Percentiles rank a stretch among this genome's conserved stretches.
These are phyloP conservation scores for Elysia chlorotica DNA, from an alignment of 1,140 invertebrate species.

Conservation along the genomic window DNA sequence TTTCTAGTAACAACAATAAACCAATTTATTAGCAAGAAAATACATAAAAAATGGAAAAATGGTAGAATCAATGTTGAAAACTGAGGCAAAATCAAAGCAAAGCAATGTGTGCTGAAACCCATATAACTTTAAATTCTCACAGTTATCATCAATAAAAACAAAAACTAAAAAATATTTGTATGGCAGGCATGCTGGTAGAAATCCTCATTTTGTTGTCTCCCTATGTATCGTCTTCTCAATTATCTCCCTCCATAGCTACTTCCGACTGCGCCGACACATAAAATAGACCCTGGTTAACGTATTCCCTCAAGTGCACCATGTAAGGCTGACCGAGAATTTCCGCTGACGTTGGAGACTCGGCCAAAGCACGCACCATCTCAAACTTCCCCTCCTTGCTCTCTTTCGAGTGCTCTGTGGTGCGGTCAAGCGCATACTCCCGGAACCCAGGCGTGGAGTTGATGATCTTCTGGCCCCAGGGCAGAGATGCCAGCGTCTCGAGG, in stretches of 20 bases:
- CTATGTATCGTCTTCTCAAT: no score
- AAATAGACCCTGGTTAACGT: conserved; percentile 75
- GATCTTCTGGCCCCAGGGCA: conserved; percentile 71
- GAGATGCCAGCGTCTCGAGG: conserved; percentile 64
- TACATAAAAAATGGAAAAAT: no score
- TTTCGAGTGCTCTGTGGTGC: conserved; percentile 72
- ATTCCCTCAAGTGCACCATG: conserved; percentile 69
- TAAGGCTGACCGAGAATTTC: conserved; percentile 71
- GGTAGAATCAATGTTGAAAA: no score
- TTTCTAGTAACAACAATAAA: no score
- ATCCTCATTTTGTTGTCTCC: no score
- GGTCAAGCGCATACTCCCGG: conserved; percentile 76
- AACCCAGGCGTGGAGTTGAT: conserved; percentile 71
- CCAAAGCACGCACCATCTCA: conserved; percentile 71
- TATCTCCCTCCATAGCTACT: conserved; percentile 66
- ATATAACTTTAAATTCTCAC: no score
- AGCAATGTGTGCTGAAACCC: no score
- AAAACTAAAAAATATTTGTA: no score
- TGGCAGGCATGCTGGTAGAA: no score
- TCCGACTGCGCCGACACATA: conserved; percentile 71
- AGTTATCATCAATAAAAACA: no score
- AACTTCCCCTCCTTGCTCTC: conserved; percentile 75
- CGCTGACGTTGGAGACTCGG: conserved; percentile 65
- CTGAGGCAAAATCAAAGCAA: no score
- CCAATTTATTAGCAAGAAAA: no score